Conservation (phyloP, 1,140 invertebrate species). For the Olivierus martensii region DNA sequence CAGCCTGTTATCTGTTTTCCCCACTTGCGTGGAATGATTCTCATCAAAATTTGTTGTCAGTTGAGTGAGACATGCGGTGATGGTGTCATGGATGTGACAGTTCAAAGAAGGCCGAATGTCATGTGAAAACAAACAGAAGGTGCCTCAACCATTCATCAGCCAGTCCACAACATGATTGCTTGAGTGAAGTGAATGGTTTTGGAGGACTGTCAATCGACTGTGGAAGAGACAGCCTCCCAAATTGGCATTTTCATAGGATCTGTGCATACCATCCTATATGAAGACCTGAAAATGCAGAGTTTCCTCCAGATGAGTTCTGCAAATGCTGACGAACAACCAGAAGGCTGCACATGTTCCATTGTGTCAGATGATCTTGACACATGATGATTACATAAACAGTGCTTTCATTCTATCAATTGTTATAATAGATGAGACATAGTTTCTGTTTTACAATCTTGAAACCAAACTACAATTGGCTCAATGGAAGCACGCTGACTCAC, state of each 20-base stretch:
- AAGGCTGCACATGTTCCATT: background rate
- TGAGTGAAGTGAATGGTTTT: conserved; percentile 9
- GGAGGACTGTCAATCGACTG: conserved; percentile 8
- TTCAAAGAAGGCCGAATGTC: conserved; percentile 3
- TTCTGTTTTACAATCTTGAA: conserved; percentile 6
- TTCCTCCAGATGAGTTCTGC: conserved; percentile 13
- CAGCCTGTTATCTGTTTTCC: background rate
- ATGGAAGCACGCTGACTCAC: background rate
- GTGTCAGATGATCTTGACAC: background rate
- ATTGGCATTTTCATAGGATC: conserved; percentile 11
- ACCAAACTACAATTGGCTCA: conserved; percentile 3
- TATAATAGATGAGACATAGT: background rate
- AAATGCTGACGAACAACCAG: conserved; percentile 8
- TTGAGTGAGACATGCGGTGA: conserved; percentile 2
- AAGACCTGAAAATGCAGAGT: conserved; percentile 17
- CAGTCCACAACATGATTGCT: conserved; percentile 13
- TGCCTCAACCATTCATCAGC: conserved; percentile 4
- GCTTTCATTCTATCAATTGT: background rate
- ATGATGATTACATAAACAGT: background rate
- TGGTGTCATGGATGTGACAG: conserved; percentile 5
- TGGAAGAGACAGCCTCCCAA: conserved; percentile 10
- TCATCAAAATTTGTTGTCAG: conserved; percentile 1
- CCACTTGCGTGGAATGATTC: background rate
- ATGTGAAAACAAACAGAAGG: background rate
- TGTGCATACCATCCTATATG: conserved; percentile 12